Evolutionary conservation across 2,888 invertebrate species (phyloP).

Genomic region (Argyresthia goedartella): DNA sequence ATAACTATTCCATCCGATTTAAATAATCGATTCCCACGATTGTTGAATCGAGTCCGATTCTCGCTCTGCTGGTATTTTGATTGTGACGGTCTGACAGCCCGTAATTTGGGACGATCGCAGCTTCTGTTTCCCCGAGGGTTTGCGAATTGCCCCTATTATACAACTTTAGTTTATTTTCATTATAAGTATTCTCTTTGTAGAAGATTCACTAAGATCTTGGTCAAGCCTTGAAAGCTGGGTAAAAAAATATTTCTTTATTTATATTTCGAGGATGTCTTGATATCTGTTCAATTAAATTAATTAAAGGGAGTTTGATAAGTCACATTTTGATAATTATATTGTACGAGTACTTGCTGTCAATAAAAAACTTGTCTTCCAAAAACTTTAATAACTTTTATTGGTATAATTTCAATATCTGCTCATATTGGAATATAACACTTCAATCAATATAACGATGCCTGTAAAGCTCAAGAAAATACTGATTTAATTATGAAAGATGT

Average conservation of each 20-base stretch:
- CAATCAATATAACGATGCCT: too few species aligned
- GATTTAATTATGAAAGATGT: too few species aligned
- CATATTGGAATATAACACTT: too few species aligned
- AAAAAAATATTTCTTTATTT: background rate
- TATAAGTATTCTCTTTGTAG: background rate
- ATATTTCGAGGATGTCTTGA: background rate
- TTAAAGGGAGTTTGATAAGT: background rate
- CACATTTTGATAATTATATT: too few species aligned
- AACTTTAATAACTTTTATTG: too few species aligned
- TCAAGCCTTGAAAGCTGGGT: background rate
- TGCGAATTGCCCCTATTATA: slow-evolving; percentile 31
- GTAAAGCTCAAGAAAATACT: too few species aligned
- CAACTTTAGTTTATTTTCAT: background rate
- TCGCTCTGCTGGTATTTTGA: slow-evolving; percentile 13
- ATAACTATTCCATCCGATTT: slow-evolving; percentile 3
- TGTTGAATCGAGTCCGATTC: slow-evolving; percentile 24
- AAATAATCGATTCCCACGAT: slow-evolving; percentile 47
- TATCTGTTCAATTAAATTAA: background rate
- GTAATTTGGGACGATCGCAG: slow-evolving; percentile 40
- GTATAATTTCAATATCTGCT: too few species aligned
- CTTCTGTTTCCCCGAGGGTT: slow-evolving; percentile 40
- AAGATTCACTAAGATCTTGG: too few species aligned
- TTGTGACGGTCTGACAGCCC: slow-evolving; percentile 32
- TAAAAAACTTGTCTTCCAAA: too few species aligned
- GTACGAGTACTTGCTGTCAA: too few species aligned